Conservation (phyloP, 1,140 invertebrate genomes). For the Zaprionus camerounensis region DNA sequence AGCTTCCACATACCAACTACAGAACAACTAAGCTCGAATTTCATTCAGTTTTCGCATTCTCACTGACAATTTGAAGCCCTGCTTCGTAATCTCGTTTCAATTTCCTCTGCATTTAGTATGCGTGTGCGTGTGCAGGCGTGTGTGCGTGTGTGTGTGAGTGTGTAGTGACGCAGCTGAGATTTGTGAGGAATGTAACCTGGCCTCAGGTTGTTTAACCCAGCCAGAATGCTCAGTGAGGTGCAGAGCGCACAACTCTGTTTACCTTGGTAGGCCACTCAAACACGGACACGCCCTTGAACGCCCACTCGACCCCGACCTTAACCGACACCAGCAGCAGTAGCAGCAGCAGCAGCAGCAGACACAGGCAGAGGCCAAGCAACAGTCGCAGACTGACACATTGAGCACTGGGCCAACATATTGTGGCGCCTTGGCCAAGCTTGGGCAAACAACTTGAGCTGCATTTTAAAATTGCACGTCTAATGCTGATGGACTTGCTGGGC, state of each 20-base stretch:
- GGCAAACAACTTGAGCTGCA: slow-evolving; percentile 35
- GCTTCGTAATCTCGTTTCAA: slow-evolving; percentile 18
- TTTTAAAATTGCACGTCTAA: slow-evolving; percentile 58
- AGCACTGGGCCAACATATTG: slow-evolving; percentile 34
- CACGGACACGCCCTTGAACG: slow-evolving; percentile 66
- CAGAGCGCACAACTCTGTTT: slow-evolving; percentile 35
- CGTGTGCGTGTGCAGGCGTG: slow-evolving; percentile 1
- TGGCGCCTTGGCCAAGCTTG: slow-evolving; percentile 7
- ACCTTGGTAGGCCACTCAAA: slow-evolving; percentile 62
- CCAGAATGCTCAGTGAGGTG: slow-evolving; percentile 20
- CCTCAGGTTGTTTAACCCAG: slow-evolving; percentile 56
- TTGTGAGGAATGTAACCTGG: slow-evolving; percentile 31
- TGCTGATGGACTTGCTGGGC: slow-evolving; percentile 26
- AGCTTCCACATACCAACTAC: not conserved
- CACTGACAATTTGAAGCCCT: not conserved
- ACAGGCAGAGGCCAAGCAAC: not conserved
- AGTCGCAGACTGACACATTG: not conserved
- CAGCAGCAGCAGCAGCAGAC: not conserved
- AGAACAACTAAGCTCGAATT: not conserved
- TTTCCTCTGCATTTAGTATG: slow-evolving; percentile 13
- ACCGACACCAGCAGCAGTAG: not conserved
- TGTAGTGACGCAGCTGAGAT: slow-evolving; percentile 33
- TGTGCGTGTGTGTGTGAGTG: slow-evolving; percentile 1
- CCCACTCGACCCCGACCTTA: slow-evolving; percentile 41
- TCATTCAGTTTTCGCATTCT: slow-evolving; percentile 22